These are phyloP conservation scores for Hemicentrotus pulcherrimus DNA, from an alignment of 35 echinoderm and acorn worm species.

Conservation along the genomic window DNA sequence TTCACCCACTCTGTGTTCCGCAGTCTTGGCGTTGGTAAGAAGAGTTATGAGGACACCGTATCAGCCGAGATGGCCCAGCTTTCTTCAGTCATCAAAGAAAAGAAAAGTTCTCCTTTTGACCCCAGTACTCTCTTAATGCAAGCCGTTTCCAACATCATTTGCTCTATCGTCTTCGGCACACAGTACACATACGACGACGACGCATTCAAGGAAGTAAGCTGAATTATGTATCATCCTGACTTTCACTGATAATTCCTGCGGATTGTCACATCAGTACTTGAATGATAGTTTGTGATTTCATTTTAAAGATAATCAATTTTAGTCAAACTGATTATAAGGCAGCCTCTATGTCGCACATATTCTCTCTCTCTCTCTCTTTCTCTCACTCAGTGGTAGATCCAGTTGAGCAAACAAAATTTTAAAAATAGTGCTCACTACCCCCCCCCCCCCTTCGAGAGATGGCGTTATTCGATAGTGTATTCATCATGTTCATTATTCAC, in stretches of 20 bases:
- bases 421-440: no score
- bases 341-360: no score
- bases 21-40: conserved; percentile 86
- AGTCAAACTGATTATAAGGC: not conserved
- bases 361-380: no score
- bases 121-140: conserved; percentile 46
- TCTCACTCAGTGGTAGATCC: no score
- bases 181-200: conserved; percentile 58
- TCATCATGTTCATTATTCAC: no score
- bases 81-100: conserved; percentile 33
- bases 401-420: no score
- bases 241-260: not conserved
- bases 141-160: conserved; percentile 69
- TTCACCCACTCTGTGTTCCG: conserved; percentile 74
- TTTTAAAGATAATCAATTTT: not conserved
- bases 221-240: no score
- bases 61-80: not conserved
- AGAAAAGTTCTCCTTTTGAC: conserved; percentile 53
- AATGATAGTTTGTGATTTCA: not conserved
- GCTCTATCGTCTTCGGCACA: conserved; percentile 61
- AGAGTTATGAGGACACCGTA: conserved; percentile 73
- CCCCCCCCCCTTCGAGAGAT: no score
- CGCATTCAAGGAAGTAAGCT: conserved; percentile 12
- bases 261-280: not conserved
- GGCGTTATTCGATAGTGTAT: no score